phyloP scores from a whole-genome alignment of 2,888 invertebrate species.

The Cephus pulcher region DNA sequence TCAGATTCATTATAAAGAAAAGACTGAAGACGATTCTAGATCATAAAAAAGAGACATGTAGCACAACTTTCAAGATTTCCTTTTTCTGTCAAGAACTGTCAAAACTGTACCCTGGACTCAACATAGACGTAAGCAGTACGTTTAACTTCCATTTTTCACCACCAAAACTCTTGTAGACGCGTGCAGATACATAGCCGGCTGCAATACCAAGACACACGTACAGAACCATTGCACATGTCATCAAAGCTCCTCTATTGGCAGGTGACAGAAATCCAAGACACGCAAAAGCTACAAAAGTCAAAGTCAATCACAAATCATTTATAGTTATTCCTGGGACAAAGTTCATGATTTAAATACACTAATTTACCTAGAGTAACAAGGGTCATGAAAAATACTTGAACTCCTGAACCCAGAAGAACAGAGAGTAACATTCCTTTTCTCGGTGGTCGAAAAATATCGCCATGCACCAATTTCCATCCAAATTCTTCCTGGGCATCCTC shows the following conservation, averaged over 20 bases:
- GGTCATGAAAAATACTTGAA: slow-evolving; percentile 97
- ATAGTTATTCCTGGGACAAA: not conserved
- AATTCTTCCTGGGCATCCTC: slow-evolving; percentile 95
- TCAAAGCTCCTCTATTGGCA: slow-evolving; percentile 96
- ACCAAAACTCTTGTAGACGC: slow-evolving; percentile 98
- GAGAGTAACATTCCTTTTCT: slow-evolving; percentile 96
- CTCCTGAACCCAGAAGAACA: slow-evolving; percentile 95
- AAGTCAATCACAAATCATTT: not conserved
- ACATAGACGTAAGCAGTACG: slow-evolving; percentile 94
- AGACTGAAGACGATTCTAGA: slow-evolving; percentile 92
- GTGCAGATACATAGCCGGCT: slow-evolving; percentile 96
- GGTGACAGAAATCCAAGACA: slow-evolving; percentile 98
- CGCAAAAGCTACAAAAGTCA: slow-evolving; percentile 82
- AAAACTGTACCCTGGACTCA: slow-evolving; percentile 88
- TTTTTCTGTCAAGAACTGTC: not conserved
- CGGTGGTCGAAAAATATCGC: slow-evolving; percentile 97
- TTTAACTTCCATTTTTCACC: slow-evolving; percentile 99
- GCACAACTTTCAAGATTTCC: not conserved
- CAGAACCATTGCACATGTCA: slow-evolving; percentile 97
- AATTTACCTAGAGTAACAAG: slow-evolving; percentile 84
- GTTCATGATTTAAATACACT: not conserved
- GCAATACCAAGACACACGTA: slow-evolving; percentile 97
- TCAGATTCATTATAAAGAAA: slow-evolving; percentile 96
- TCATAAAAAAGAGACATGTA: slow-evolving; percentile 32
- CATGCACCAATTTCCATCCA: slow-evolving; percentile 98